Evolutionary conservation across 2,888 invertebrate genomes (phyloP).

Genomic region (Ditylenchus weischeri): DNA sequence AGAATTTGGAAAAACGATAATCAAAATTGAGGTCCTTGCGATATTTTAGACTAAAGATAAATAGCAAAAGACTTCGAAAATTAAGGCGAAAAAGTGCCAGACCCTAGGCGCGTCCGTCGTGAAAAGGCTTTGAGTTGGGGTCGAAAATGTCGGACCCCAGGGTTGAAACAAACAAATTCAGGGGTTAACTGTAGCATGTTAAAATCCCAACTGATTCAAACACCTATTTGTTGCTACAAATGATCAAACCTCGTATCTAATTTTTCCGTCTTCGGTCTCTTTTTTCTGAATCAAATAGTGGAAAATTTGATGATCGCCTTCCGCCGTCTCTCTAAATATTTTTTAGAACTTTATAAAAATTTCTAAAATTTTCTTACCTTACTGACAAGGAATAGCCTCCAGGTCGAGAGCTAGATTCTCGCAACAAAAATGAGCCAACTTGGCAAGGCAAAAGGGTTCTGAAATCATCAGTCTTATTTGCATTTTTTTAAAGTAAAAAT

Average conservation of each 20-base stretch:
- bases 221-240: not conserved
- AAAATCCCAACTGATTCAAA: no score
- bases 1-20: no score
- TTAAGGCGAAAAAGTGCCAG: no score
- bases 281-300: slow-evolving; percentile 48
- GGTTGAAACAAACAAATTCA: no score
- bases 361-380: slow-evolving; percentile 29
- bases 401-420: slow-evolving; percentile 40
- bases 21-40: no score
- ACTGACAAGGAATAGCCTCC: slow-evolving; percentile 51
- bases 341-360: slow-evolving; percentile 14
- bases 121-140: no score
- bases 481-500: not conserved
- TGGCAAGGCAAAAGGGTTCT: slow-evolving; percentile 17
- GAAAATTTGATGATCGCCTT: slow-evolving; percentile 33
- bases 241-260: slow-evolving; percentile 11
- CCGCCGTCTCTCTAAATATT: slow-evolving; percentile 28
- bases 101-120: no score
- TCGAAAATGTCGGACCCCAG: no score
- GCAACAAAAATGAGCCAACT: slow-evolving; percentile 49
- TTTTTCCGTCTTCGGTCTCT: slow-evolving; percentile 39
- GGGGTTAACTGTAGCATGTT: no score
- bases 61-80: no score
- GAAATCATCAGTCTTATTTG: no score
- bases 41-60: no score